Evolutionary conservation across 2,113 vertebrate species (phyloP).

Genomic region (Cynopterus brachyotis): DNA sequence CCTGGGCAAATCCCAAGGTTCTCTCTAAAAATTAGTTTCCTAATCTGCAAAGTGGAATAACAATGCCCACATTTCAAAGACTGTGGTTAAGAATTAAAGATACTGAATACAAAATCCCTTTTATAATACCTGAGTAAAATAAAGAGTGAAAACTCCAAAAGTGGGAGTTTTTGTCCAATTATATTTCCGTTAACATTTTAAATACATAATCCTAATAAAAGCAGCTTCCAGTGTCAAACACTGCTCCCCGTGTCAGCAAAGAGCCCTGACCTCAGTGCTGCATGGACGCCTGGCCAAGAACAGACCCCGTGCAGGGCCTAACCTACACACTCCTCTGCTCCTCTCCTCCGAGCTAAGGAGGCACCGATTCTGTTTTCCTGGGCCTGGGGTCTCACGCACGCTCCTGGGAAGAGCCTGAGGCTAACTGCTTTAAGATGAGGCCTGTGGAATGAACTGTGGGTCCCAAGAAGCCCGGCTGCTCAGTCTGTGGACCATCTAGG

Average conservation of each 20-base stretch:
- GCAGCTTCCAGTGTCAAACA: background rate
- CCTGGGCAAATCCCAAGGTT: background rate
- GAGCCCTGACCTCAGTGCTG: background rate
- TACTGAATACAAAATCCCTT: background rate
- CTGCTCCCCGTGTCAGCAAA: background rate
- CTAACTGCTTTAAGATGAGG: background rate
- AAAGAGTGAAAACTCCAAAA: background rate
- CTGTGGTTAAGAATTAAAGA: background rate
- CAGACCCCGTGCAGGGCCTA: background rate
- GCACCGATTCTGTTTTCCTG: background rate
- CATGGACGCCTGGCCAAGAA: background rate
- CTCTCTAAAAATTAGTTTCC: background rate
- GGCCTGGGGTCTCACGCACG: fast-evolving
- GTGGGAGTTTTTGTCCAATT: background rate
- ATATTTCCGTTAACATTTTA: background rate
- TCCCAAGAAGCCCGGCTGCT: background rate
- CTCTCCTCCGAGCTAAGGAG: background rate
- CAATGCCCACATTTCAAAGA: background rate
- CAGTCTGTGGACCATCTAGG: background rate
- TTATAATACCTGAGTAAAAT: background rate
- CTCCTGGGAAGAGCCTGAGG: background rate
- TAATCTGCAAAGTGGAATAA: background rate
- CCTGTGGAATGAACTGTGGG: background rate
- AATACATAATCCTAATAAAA: background rate
- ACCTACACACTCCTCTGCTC: background rate